phyloP scores from a whole-genome alignment of 2,888 invertebrate species.

The Plemyria rubiginata region DNA sequence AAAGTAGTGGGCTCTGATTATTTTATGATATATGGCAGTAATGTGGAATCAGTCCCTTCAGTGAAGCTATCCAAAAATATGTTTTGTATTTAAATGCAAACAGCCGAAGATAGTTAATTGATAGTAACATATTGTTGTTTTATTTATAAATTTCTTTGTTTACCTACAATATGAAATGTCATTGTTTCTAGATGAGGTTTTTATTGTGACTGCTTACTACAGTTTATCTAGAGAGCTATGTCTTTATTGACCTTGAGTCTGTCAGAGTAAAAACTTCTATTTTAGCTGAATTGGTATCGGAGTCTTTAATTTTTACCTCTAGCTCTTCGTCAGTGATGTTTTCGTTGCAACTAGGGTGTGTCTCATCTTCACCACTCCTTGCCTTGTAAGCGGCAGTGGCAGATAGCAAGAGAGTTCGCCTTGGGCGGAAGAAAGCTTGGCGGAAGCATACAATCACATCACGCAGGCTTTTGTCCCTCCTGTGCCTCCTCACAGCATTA shows the following conservation, averaged over 20 bases:
- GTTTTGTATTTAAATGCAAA: not conserved
- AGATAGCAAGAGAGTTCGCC: conserved; percentile 66
- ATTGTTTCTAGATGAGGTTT: conserved; percentile 1
- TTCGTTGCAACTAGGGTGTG: conserved; percentile 51
- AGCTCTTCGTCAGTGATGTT: conserved; percentile 72
- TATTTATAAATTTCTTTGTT: conserved; percentile 10
- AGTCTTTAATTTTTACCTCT: conserved; percentile 54
- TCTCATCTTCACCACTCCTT: conserved; percentile 48
- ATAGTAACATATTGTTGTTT: not conserved
- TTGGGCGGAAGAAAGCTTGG: conserved; percentile 66
- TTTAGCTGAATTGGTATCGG: not conserved
- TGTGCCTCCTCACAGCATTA: conserved; percentile 66
- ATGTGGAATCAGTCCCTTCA: no score
- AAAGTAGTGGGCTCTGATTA: no score
- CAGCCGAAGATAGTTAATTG: not conserved
- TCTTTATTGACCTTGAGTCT: conserved; percentile 30
- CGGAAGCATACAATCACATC: conserved; percentile 70
- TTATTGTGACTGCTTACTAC: conserved; percentile 1
- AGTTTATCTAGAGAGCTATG: conserved; percentile 11
- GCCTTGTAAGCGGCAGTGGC: conserved; percentile 73
- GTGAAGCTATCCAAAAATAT: no score
- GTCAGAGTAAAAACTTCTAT: conserved; percentile 26
- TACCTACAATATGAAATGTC: not conserved
- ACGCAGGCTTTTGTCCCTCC: conserved; percentile 66
- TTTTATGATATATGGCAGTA: no score